Base-by-base conservation (phyloP, 2,888 invertebrate species). In the Conchocele bisecta region DNA sequence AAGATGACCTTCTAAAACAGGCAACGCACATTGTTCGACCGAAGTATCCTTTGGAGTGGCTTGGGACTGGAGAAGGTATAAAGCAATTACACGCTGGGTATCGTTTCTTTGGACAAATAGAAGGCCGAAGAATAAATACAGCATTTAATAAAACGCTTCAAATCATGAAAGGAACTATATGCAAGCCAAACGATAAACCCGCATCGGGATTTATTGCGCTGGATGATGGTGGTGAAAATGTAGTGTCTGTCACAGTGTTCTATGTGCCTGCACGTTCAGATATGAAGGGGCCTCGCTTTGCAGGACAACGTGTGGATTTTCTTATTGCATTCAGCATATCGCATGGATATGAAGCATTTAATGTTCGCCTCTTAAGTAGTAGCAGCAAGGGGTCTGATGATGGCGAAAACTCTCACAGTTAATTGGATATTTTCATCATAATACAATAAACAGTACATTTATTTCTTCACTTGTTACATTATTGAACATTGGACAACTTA, bases 1-100 rank as follows among this genome's bases (percentile, higher is more conserved):
- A 69, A 56, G 70, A 74, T 33, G 66, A 72, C 5, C 33, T 83
- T 44, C 50, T 39, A 20, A 79, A 76, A 46, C 44, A 66, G 53
- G 75, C 48, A 39, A 58, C 61, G 41, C 50, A 71, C 11, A 57
- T 81, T n/a, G 54, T 70, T 9, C 57, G 74, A 15, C 79, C 83
- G 9, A 66, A 75, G 44, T 73, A 63, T 39, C 82, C 82, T 0
- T 46, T 75, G 11, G 83, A 83, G 58, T 83, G 83, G 83, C 61
- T 82, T 22, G 76, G 79, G 74, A 37, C 68, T 3, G 51, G 51
- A 11, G 5, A 3, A 17, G 33, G 51, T 3, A 51, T 51, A 6
- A 20, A 35, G 3, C 17, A 35, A 4, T 39, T 82, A 13, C 41
- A 44, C 5, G 60, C 80, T n/a, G 77, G 77, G 15, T 64, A 26